These are phyloP conservation scores for Sinocyclocheilus grahami DNA, from an alignment of 2,113 vertebrate genomes.

Conservation along the genomic window DNA sequence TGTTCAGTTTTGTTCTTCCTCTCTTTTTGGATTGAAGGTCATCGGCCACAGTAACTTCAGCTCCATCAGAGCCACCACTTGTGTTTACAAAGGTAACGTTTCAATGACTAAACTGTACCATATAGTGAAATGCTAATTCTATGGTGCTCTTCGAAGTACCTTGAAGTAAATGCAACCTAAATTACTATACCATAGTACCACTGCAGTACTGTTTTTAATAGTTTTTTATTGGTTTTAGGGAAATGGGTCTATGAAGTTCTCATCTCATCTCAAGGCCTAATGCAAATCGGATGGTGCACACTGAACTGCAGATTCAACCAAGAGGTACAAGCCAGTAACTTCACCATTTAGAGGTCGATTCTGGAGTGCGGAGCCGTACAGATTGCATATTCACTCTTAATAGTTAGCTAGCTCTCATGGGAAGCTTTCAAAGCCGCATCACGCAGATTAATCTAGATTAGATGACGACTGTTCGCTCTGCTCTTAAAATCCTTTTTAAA, in stretches of 20 bases:
- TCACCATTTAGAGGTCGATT: neutral
- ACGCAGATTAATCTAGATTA: neutral
- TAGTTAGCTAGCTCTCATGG: neutral
- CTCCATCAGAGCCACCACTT: slow-evolving; percentile 95
- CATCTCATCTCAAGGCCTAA: slow-evolving; percentile 97
- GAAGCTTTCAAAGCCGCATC: neutral
- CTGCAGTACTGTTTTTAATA: neutral
- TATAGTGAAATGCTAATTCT: neutral
- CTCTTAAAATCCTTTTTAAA: neutral
- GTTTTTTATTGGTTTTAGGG: slow-evolving; percentile 71
- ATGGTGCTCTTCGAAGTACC: neutral
- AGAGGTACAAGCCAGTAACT: slow-evolving; percentile 78
- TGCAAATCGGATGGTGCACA: slow-evolving; percentile 99
- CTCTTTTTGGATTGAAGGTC: slow-evolving; percentile 75
- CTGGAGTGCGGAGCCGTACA: neutral
- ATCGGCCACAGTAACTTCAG: slow-evolving; percentile 99
- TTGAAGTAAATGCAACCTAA: neutral
- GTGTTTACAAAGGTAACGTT: slow-evolving; percentile 91
- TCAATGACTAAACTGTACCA: neutral
- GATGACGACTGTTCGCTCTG: neutral
- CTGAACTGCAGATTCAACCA: slow-evolving; percentile 97
- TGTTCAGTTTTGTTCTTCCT: slow-evolving; percentile 41
- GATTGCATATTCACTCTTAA: neutral
- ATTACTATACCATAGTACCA: neutral
- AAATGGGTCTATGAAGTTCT: slow-evolving; percentile 98